Conservation (phyloP, 2,888 invertebrate species). For the Perithous albicinctus region DNA sequence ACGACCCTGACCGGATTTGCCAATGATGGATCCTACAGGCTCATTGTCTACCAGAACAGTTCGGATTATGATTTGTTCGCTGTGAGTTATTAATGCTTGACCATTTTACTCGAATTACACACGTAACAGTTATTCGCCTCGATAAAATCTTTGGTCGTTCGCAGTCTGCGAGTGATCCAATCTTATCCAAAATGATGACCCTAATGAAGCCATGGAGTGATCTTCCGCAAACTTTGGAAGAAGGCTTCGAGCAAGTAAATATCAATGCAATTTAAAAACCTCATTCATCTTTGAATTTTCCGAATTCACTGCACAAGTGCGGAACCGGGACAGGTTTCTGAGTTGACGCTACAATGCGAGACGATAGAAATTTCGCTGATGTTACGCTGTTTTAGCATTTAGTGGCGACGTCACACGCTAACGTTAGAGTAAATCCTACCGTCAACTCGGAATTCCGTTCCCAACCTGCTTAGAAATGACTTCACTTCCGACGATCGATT, state of each 20-base stretch:
- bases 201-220: conserved; percentile 67
- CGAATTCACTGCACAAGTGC: too few species aligned
- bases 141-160: conserved; percentile 33
- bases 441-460: too few species aligned
- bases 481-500: too few species aligned
- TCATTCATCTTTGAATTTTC: not conserved
- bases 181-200: conserved; percentile 64
- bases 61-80: conserved; percentile 73
- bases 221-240: conserved; percentile 69
- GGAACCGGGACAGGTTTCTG: too few species aligned
- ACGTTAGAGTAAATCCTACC: too few species aligned
- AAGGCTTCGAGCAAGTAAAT: conserved; percentile 74
- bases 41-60: conserved; percentile 73
- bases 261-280: too few species aligned
- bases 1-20: conserved; percentile 75
- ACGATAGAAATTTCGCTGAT: not conserved
- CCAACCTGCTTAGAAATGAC: too few species aligned
- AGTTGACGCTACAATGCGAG: too few species aligned
- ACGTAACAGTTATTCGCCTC: not conserved
- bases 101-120: not conserved
- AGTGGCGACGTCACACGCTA: too few species aligned
- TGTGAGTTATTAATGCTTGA: conserved; percentile 69
- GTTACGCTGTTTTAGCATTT: too few species aligned
- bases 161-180: conserved; percentile 66
- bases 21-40: conserved; percentile 73